Evolutionary conservation across 2,113 vertebrate genomes (phyloP), one percentile per base, ranked within the genome.

Genomic region (Thomomys bottae): DNA sequence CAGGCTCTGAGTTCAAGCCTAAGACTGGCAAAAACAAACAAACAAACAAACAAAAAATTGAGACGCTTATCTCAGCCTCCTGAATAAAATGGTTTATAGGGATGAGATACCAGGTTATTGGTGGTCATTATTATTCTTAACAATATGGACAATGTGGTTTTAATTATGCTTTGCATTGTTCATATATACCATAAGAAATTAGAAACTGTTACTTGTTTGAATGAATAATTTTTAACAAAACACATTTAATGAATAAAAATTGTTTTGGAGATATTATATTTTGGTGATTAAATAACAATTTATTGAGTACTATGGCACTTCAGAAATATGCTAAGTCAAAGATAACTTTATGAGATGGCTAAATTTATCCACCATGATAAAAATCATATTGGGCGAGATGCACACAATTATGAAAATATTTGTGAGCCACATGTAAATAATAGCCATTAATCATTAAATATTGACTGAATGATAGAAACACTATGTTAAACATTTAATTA

Each of bases 401-500:
- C n/a, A 45, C 14, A 61, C 75, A 12, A 49, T 2, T 6, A 84
- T 2, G 34, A 40, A 89, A 81, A 36, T 81, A 75, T n/a, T 23
- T 80, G 26, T 77, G 8, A 61, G 32, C 10, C 32, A 23, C 42
- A 73, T 14, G 49, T 15, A 93, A 17, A 59, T 1, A 86, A 71
- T 24, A 87, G 21, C 8, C 57, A 68, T 26, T 28, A 21, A 28
- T 1, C 26, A 78, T 49, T 87, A 82, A 64, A 23, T 78, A 64
- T 54, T 86, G 32, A 61, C 49, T 15, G 8, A 45, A 10, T 59
- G 28, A n/a, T n/a, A n/a, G n/a, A 87, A 92, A 24, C 45, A 11
- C 24, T 87, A 11, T 66, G 30, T 17, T 92, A 89, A 87, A 36
- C 14, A 66, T 89, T 81, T 64, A 89, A 75, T 18, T 68, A 8